Conservation (phyloP, 2,888 invertebrate species). For the Julus scandinavius region DNA sequence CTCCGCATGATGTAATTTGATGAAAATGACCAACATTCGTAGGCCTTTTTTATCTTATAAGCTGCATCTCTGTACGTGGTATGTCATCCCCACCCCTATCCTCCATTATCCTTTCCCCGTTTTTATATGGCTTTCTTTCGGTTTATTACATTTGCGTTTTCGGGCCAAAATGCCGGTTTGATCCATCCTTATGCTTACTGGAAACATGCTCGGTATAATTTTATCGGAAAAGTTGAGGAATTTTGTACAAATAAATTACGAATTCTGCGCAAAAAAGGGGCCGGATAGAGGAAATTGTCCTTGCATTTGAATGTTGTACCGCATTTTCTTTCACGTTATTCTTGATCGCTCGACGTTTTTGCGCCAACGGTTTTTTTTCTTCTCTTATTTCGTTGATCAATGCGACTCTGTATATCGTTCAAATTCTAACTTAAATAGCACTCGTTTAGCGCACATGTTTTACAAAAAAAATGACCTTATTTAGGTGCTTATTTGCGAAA, state of each 20-base stretch:
- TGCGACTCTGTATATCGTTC: no score
- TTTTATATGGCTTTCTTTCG: not conserved
- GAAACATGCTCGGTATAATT: slow-evolving; percentile 36
- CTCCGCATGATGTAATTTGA: slow-evolving; percentile 32
- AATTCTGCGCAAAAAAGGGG: not conserved
- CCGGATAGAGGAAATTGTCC: not conserved
- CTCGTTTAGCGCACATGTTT: no score
- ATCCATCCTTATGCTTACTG: not conserved
- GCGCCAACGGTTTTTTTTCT: not conserved
- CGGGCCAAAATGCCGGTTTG: slow-evolving; percentile 30
- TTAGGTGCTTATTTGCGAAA: no score
- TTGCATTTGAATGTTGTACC: not conserved
- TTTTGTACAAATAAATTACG: not conserved
- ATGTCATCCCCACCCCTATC: not conserved
- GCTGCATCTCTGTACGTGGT: not conserved
- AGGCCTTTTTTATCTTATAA: not conserved
- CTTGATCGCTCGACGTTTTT: not conserved
- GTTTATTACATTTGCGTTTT: slow-evolving; percentile 39
- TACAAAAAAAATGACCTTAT: no score
- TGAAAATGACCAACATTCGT: slow-evolving; percentile 36
- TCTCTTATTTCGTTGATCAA: not conserved
- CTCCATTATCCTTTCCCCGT: not conserved
- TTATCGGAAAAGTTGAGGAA: slow-evolving; percentile 27
- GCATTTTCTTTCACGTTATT: not conserved
- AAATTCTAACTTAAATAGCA: no score